Conservation (phyloP, 30 jellyfish, hydroid and myxozoan genomes). For the Sanderia malayensis region DNA sequence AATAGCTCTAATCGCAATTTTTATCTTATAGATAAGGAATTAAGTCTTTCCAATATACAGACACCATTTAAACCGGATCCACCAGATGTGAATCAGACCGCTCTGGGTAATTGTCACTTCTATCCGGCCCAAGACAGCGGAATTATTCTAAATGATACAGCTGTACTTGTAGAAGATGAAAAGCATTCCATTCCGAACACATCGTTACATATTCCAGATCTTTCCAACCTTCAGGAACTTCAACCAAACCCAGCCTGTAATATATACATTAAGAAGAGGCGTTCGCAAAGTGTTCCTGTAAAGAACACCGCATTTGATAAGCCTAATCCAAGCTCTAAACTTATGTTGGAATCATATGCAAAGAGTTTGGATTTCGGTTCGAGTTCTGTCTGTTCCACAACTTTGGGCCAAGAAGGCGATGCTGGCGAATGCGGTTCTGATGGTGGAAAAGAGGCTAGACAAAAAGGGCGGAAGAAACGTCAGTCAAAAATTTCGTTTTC, state of each 20-base stretch:
- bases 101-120: neutral
- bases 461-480: too few species aligned
- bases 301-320: too few species aligned
- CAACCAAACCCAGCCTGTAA: conserved; percentile 8
- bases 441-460: too few species aligned
- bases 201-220: neutral
- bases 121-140: conserved; percentile 25
- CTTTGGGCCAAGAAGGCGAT: too few species aligned
- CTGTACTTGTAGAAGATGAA: neutral
- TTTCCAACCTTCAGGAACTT: neutral
- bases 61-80: conserved; percentile 10
- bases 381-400: too few species aligned
- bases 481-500: too few species aligned
- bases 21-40: conserved; percentile 26
- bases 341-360: too few species aligned
- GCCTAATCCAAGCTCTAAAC: too few species aligned
- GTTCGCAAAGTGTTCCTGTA: neutral
- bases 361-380: too few species aligned
- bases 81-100: neutral
- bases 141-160: neutral
- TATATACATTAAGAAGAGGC: conserved; percentile 26
- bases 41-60: conserved; percentile 23
- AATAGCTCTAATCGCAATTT: too few species aligned
- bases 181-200: neutral
- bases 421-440: too few species aligned